phyloP scores from a whole-genome alignment of 2,888 invertebrate genomes.

The Dyspetes luteomarginatus region DNA sequence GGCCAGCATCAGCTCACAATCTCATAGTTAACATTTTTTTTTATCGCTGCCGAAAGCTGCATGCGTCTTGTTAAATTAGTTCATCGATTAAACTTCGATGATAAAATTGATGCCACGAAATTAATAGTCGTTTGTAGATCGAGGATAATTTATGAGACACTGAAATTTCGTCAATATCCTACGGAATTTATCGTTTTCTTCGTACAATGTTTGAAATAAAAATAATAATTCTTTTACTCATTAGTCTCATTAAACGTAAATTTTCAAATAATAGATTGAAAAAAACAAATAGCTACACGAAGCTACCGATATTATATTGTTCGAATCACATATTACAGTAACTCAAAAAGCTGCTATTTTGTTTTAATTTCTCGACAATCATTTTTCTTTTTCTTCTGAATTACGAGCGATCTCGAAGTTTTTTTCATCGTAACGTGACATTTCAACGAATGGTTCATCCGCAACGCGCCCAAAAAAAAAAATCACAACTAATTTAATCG shows the following conservation, averaged over 20 bases:
- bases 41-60: conserved; percentile 75
- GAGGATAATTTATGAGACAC: neutral
- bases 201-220: too few relatives aligned
- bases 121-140: too few relatives aligned
- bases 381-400: neutral
- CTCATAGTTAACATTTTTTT: neutral
- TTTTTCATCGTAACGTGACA: conserved; percentile 18
- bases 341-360: conserved; percentile 47
- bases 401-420: conserved; percentile 24
- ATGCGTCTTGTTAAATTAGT: conserved; percentile 37
- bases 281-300: conserved; percentile 69
- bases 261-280: conserved; percentile 64
- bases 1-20: neutral
- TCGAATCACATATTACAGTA: conserved; percentile 1
- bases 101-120: too few relatives aligned
- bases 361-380: neutral
- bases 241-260: too few relatives aligned
- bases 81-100: conserved; percentile 1
- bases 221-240: too few relatives aligned
- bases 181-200: too few relatives aligned
- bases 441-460: neutral
- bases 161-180: too few relatives aligned
- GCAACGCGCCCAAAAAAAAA: conserved; percentile 41
- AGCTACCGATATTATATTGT: conserved; percentile 69
- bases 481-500: conserved; percentile 45